Evolutionary conservation across 2,888 invertebrate species (phyloP), one percentile per base, ranked within the genome.

Genomic region (Lordiphosa fenestrarum): DNA sequence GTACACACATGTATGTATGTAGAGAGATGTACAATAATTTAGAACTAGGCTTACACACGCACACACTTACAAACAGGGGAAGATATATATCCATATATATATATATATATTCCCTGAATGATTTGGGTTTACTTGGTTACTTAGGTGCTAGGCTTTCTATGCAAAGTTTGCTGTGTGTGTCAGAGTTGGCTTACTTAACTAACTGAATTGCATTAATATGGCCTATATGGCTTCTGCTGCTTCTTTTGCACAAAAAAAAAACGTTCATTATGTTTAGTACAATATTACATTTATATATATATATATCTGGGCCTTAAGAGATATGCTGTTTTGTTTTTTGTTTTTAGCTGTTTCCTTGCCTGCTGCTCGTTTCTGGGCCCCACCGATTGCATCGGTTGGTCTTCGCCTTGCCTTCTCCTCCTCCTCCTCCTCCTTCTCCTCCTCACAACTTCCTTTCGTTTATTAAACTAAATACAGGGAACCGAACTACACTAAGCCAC

Each of bases 121-220:
- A 10, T 30, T 30, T 10, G 10, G 30, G 55, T 23, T 50, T 25
- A 53, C 23, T 50, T 25, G 41, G 13, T 46, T 38, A 35, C 49
- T 37, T 33, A 19, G 36, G 30, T 48, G 37, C 19, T 47, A 13
- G 53, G 36, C 50, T 33, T 33, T 2, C 35, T 47, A 12, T 36
- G 3, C 19, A 21, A 6, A 36, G 36, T 6, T 21, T 38, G 35
- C n/a, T 54, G 49, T 51, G 58, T 54, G 25, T 66, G 41, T 57
- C 37, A 59, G 55, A 37, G 52, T 52, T 58, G 49, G 47, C 78
- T 80, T 84, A 80, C 33, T 39, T 39, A 66, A 53, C 67, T 74
- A 77, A 53, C 60, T 40, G 48, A 77, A 84, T 77, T 74, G 82
- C 76, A 78, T 75, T 71, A 84, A 84, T 81, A 81, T 81, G 80